phyloP scores from a whole-genome alignment of 2,888 invertebrate species.

The Perizoma affinitatum region DNA sequence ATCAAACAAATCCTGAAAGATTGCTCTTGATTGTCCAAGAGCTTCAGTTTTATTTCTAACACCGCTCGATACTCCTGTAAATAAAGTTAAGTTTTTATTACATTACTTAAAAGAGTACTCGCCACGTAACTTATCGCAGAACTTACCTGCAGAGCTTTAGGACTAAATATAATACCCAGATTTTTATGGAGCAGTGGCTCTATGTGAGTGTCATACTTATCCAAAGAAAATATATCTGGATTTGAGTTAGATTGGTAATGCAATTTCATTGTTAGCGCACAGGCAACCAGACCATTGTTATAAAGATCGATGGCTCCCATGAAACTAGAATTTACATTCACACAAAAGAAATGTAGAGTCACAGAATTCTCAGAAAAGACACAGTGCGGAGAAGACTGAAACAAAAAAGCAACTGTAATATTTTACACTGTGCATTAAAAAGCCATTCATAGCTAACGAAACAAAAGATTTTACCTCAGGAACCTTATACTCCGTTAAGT shows the following conservation, averaged over 20 bases:
- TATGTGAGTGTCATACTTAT: slow-evolving; percentile 71
- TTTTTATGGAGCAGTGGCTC: slow-evolving; percentile 73
- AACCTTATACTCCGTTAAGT: slow-evolving; percentile 75
- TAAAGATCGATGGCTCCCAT: slow-evolving; percentile 67
- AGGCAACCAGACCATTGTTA: slow-evolving; percentile 75
- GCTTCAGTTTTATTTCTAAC: slow-evolving; percentile 70
- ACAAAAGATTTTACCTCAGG: slow-evolving; percentile 61
- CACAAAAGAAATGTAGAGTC: slow-evolving; percentile 71
- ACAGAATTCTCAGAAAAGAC: slow-evolving; percentile 75
- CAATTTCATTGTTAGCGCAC: slow-evolving; percentile 66
- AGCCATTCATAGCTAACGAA: not conserved
- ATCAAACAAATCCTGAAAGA: slow-evolving; percentile 73
- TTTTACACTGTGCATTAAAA: not conserved
- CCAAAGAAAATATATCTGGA: slow-evolving; percentile 65
- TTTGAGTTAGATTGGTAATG: slow-evolving; percentile 67
- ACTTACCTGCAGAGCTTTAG: slow-evolving; percentile 66
- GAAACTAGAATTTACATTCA: slow-evolving; percentile 65
- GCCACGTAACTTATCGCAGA: not conserved
- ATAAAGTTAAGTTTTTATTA: slow-evolving; percentile 24
- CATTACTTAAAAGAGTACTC: not conserved
- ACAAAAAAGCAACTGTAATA: slow-evolving; percentile 35
- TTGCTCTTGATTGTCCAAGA: slow-evolving; percentile 66
- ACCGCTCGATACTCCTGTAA: slow-evolving; percentile 74
- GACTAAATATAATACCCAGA: slow-evolving; percentile 69
- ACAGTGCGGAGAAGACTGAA: slow-evolving; percentile 74